Conservation (phyloP, 2,113 vertebrate genomes). For the Camelus bactrianus region DNA sequence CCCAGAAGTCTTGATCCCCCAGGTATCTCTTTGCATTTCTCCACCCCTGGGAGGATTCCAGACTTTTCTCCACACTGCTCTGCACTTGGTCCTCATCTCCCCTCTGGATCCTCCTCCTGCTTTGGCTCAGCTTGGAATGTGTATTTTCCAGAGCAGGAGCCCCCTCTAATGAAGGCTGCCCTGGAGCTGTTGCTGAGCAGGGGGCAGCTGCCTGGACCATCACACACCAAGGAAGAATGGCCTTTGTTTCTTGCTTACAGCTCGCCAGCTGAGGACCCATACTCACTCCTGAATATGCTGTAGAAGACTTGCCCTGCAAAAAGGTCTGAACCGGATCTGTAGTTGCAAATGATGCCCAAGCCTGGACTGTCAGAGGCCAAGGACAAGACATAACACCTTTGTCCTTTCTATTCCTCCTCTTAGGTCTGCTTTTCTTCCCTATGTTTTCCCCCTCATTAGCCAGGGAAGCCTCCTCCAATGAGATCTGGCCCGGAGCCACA, state of each 20-base stretch:
- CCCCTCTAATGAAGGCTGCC: background rate
- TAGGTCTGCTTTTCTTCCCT: background rate
- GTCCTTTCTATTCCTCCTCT: background rate
- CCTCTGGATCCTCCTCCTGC: background rate
- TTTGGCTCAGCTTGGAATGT: background rate
- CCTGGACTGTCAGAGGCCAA: constrained; percentile 41
- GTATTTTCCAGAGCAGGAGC: background rate
- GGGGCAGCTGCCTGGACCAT: background rate
- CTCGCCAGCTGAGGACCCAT: background rate
- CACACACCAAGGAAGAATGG: background rate
- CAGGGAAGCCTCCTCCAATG: background rate
- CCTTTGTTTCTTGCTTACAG: background rate
- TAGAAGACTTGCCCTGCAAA: background rate
- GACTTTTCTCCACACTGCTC: background rate
- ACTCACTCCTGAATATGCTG: background rate
- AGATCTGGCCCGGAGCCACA: background rate
- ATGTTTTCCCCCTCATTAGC: background rate
- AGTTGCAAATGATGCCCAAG: background rate
- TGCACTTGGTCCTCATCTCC: background rate
- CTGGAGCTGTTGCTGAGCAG: background rate
- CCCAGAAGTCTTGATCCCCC: background rate
- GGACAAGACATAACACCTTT: background rate
- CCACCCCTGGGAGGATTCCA: background rate
- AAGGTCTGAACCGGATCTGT: background rate
- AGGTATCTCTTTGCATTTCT: background rate